Conservation (phyloP, 2,113 vertebrate genomes). For the Chloroceryle aenea region DNA sequence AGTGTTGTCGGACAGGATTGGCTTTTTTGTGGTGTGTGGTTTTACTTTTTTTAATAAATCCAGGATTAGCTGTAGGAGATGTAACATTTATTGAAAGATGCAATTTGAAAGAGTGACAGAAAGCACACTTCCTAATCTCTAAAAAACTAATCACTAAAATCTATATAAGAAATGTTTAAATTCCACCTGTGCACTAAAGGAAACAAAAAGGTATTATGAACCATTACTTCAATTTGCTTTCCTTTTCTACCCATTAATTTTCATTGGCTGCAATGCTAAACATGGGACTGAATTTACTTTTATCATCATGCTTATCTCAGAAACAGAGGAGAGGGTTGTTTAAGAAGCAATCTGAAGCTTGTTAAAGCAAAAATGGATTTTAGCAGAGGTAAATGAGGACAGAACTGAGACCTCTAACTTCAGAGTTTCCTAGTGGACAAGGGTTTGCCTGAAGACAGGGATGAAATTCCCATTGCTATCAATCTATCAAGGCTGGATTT, state of each 20-base stretch:
- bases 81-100: background rate
- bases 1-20: background rate
- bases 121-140: conserved; percentile 13
- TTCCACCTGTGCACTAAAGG: background rate
- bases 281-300: background rate
- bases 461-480: background rate
- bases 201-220: background rate
- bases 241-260: background rate
- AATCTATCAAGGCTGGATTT: background rate
- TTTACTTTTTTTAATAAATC: background rate
- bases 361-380: background rate
- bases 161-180: background rate
- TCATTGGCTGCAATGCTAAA: background rate
- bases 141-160: background rate
- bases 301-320: background rate
- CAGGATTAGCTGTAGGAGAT: conserved; percentile 28
- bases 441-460: background rate
- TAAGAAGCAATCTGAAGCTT: background rate
- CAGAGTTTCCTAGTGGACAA: background rate
- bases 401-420: background rate
- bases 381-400: background rate
- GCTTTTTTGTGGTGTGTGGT: background rate
- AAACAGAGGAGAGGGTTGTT: background rate
- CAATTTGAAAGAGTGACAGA: conserved; percentile 15
- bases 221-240: background rate